Conservation (phyloP, 2,797 vertebrate genomes). For the Avahi laniger region DNA sequence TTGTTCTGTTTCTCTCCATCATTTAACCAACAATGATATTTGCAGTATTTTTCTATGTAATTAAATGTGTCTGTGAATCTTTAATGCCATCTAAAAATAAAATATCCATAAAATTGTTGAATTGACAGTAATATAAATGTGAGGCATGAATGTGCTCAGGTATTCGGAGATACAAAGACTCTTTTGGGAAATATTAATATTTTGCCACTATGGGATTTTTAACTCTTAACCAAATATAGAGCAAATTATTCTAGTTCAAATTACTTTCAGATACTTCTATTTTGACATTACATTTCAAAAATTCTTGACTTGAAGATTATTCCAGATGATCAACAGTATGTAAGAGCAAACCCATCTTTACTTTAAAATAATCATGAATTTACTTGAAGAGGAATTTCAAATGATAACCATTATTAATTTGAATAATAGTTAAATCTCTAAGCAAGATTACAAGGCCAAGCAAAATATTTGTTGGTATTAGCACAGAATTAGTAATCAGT, state of each 20-base stretch:
- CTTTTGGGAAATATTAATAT: background rate
- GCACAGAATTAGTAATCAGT: background rate
- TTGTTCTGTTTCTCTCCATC: conserved; percentile 1
- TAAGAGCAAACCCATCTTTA: background rate
- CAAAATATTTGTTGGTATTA: background rate
- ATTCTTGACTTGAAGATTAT: background rate
- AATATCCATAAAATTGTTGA: conserved; percentile 5
- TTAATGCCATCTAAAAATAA: background rate
- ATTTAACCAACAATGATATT: conserved; percentile 21
- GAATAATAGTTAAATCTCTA: background rate
- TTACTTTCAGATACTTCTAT: background rate
- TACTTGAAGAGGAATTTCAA: conserved; percentile 33
- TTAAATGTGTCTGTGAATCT: conserved; percentile 4
- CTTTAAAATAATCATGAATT: background rate
- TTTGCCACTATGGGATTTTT: background rate
- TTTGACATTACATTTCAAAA: background rate
- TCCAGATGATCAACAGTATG: background rate
- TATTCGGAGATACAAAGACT: background rate
- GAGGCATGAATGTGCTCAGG: background rate
- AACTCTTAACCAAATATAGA: conserved; percentile 32
- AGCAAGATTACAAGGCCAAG: background rate
- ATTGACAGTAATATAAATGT: background rate
- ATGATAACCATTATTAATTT: background rate
- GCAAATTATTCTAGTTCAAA: background rate
- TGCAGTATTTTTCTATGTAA: background rate